Conservation (phyloP, 2,888 invertebrate species). For the Polyommatus iphigenia region DNA sequence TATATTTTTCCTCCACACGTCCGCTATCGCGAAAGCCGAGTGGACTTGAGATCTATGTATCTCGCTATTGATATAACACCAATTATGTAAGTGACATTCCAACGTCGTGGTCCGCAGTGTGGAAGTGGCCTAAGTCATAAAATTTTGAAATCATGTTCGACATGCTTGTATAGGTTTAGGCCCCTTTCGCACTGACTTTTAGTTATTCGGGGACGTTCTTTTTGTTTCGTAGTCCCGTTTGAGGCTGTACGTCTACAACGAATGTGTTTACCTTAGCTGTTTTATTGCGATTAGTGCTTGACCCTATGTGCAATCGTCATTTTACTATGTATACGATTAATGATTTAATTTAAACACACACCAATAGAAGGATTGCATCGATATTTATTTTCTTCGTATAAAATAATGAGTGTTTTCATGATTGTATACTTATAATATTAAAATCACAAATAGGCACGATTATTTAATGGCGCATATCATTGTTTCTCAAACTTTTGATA, state of each 20-base stretch:
- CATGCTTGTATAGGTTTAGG: conserved; percentile 37
- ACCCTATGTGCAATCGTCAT: conserved; percentile 45
- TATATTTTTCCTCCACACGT: conserved; percentile 13
- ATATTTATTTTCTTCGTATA: conserved; percentile 43
- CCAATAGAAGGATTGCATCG: conserved; percentile 41
- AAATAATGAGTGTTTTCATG: conserved; percentile 51
- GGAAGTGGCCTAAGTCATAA: neutral
- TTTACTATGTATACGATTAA: conserved; percentile 40
- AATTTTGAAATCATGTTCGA: neutral
- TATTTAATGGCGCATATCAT: conserved; percentile 45
- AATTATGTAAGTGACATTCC: conserved; percentile 27
- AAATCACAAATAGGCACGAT: conserved; percentile 69
- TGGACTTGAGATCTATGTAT: conserved; percentile 20
- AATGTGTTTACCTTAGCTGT: conserved; percentile 27
- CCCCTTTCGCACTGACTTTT: conserved; percentile 37
- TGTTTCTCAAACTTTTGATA: conserved; percentile 16
- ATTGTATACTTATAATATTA: conserved; percentile 55
- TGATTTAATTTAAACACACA: conserved; percentile 33
- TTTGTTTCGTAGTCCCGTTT: conserved; percentile 18
- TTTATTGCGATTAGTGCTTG: conserved; percentile 23
- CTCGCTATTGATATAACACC: conserved; percentile 30
- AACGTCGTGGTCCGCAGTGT: conserved; percentile 41
- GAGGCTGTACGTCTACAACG: conserved; percentile 23
- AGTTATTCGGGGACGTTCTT: conserved; percentile 11
- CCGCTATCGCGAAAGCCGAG: conserved; percentile 5